These are phyloP conservation scores for Ibycter americanus DNA, from an alignment of 2,797 vertebrate species.

Conservation along the genomic window DNA sequence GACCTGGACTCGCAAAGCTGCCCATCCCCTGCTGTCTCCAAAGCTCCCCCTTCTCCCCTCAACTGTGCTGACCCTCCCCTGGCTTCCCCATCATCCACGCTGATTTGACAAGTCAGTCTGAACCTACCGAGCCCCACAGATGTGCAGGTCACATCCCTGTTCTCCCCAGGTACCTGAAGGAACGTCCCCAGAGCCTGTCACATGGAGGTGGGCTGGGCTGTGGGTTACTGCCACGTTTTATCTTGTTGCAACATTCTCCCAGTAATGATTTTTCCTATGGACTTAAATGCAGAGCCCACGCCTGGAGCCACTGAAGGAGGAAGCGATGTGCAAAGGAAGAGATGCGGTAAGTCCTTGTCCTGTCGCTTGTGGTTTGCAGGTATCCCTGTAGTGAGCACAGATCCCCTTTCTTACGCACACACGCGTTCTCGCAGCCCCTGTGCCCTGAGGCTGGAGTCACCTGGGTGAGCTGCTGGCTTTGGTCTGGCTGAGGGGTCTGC, in stretches of 20 bases:
- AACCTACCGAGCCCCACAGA: neutral
- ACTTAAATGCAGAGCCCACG: conserved; percentile 80
- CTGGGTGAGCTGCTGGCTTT: neutral
- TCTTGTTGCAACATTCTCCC: neutral
- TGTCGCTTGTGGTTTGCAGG: neutral
- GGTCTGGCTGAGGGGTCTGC: neutral
- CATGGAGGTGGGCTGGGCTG: neutral
- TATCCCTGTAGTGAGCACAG: neutral
- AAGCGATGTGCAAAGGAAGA: conserved; percentile 79
- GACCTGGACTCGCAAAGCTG: neutral
- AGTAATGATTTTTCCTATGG: neutral
- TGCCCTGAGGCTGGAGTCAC: neutral
- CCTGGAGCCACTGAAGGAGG: conserved; percentile 89
- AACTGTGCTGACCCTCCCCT: neutral
- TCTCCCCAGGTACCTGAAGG: neutral
- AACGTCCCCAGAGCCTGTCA: neutral
- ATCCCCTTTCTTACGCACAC: too few species aligned
- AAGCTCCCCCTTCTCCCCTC: neutral
- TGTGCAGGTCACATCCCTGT: neutral
- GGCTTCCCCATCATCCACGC: neutral
- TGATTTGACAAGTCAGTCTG: neutral
- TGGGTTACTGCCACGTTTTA: neutral
- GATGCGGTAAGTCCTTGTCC: conserved; percentile 81
- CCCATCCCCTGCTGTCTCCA: neutral
- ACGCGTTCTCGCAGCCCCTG: neutral